phyloP scores from a whole-genome alignment of 2,888 invertebrate species.

The Xestia rhomboidea region DNA sequence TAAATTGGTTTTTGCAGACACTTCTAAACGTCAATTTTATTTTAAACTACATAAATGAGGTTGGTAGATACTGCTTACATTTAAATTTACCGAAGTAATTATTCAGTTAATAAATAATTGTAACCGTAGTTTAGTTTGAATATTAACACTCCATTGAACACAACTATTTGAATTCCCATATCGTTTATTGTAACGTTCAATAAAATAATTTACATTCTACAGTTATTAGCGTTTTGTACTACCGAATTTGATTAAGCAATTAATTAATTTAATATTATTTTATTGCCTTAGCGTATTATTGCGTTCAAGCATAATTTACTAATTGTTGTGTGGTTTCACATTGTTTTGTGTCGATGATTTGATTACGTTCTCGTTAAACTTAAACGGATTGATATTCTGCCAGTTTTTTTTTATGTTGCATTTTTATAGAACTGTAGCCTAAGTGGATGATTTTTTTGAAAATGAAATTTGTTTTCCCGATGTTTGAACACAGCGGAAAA shows the following conservation, averaged over 20 bases:
- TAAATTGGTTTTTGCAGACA: background rate
- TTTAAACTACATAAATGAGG: no score
- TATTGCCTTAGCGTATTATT: constrained; percentile 7
- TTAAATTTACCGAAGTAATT: background rate
- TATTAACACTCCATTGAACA: constrained; percentile 1
- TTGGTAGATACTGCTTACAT: background rate
- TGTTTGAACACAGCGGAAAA: no score
- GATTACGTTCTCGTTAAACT: background rate
- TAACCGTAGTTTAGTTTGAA: background rate
- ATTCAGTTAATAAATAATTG: background rate
- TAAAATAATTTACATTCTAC: constrained; percentile 26
- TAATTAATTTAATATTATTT: constrained; percentile 44
- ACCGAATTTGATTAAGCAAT: constrained; percentile 5
- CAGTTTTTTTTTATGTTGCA: background rate
- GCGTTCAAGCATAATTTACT: background rate
- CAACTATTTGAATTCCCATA: constrained; percentile 8
- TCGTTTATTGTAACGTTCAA: background rate
- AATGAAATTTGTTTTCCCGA: no score
- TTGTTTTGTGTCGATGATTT: background rate
- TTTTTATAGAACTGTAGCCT: no score
- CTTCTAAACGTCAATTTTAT: background rate
- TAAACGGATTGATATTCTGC: background rate
- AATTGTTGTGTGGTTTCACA: background rate
- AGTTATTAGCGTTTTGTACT: constrained; percentile 18
- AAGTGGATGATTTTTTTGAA: no score